Evolutionary conservation across 2,113 vertebrate genomes (phyloP).

Genomic region (Semnopithecus entellus): DNA sequence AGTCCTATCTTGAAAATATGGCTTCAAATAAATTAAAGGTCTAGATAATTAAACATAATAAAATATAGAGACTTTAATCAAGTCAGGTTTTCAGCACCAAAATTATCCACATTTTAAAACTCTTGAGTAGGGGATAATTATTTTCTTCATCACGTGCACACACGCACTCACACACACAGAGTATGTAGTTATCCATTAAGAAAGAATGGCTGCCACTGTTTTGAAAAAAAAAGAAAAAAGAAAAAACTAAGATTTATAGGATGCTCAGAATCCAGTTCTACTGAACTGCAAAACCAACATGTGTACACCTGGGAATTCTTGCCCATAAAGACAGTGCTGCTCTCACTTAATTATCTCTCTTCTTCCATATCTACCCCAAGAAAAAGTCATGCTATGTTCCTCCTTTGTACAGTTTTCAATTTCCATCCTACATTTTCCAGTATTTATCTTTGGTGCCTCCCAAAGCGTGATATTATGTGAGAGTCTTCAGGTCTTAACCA

Average conservation of each 20-base stretch:
- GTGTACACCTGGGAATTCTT: background rate
- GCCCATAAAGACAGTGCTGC: background rate
- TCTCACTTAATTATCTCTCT: background rate
- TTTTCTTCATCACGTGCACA: background rate
- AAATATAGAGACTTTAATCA: background rate
- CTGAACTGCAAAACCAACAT: background rate
- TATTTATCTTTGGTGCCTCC: background rate
- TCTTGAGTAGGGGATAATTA: background rate
- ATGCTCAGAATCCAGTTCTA: background rate
- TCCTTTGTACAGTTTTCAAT: background rate
- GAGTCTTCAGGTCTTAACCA: background rate
- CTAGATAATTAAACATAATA: background rate
- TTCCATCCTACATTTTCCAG: background rate
- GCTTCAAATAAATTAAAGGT: slow-evolving; percentile 28
- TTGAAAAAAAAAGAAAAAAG: background rate
- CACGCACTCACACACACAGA: background rate
- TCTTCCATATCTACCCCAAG: background rate
- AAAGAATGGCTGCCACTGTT: background rate
- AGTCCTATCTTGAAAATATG: background rate
- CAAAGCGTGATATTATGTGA: background rate
- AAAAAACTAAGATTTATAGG: background rate
- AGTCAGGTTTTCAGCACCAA: background rate
- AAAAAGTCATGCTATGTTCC: background rate
- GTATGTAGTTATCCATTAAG: background rate
- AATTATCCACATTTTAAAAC: slow-evolving; percentile 2